Percentiles rank a stretch among this genome's conserved stretches.
These are phyloP conservation scores for Parasteatoda tepidariorum DNA, from an alignment of 1,140 invertebrate species.

Conservation along the genomic window DNA sequence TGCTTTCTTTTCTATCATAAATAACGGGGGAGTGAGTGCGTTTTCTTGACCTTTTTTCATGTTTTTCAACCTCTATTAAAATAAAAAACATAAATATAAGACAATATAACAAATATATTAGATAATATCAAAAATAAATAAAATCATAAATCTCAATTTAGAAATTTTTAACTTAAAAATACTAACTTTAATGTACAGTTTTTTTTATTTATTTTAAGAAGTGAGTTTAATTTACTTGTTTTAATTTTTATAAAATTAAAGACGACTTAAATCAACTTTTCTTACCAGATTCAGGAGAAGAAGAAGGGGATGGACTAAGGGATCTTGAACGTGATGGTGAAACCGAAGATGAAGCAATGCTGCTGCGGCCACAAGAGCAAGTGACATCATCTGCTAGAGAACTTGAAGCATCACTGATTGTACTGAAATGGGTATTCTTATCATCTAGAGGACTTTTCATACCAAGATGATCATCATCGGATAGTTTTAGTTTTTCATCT, in stretches of 20 bases:
- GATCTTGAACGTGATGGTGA: slow-evolving; percentile 31
- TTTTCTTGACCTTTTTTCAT: slow-evolving; percentile 11
- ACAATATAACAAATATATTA: too few species aligned
- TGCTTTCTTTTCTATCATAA: slow-evolving; percentile 51
- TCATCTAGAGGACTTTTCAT: slow-evolving; percentile 7
- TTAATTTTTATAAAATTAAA: neutral
- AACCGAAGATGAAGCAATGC: slow-evolving; percentile 36
- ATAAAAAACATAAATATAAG: too few species aligned
- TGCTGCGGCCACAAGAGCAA: slow-evolving; percentile 53
- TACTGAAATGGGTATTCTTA: slow-evolving; percentile 38
- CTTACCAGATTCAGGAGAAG: slow-evolving; percentile 52
- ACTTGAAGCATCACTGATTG: slow-evolving; percentile 56
- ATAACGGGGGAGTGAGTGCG: slow-evolving; percentile 50
- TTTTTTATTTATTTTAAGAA: neutral
- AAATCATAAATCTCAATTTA: too few species aligned
- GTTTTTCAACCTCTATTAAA: slow-evolving; percentile 23
- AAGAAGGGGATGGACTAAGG: slow-evolving; percentile 33
- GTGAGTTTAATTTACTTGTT: too few species aligned
- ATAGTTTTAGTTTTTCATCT: neutral
- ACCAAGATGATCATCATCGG: neutral
- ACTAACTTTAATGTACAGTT: neutral
- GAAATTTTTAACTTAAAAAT: neutral
- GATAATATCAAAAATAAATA: too few species aligned
- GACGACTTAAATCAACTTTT: neutral
- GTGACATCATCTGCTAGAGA: slow-evolving; percentile 44